These are phyloP conservation scores for Hyppa rectilinea DNA, from an alignment of 2,888 invertebrate species.

Conservation along the genomic window DNA sequence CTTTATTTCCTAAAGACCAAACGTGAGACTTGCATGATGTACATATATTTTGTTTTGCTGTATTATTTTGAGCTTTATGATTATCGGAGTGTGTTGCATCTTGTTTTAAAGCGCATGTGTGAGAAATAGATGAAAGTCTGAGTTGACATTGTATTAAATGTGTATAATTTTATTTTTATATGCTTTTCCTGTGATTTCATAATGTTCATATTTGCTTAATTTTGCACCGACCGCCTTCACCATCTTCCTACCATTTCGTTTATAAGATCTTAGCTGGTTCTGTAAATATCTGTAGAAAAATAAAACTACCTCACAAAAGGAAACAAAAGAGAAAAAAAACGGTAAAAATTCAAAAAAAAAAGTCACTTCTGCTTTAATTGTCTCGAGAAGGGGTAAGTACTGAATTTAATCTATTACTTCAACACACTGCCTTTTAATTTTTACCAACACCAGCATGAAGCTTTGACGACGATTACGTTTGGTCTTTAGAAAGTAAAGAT, in stretches of 20 bases:
- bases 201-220: slow-evolving; percentile 88
- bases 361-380: slow-evolving; percentile 24
- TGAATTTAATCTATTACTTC: slow-evolving; percentile 52
- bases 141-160: slow-evolving; percentile 64
- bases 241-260: slow-evolving; percentile 72
- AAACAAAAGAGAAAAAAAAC: slow-evolving; percentile 33
- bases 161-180: slow-evolving; percentile 75
- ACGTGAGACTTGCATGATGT: slow-evolving; percentile 89
- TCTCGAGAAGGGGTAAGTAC: slow-evolving; percentile 66
- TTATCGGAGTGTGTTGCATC: slow-evolving; percentile 80
- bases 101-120: slow-evolving; percentile 88
- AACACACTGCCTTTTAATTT: slow-evolving; percentile 67
- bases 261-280: slow-evolving; percentile 51
- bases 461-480: slow-evolving; percentile 76
- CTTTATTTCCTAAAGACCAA: slow-evolving; percentile 90
- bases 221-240: slow-evolving; percentile 82
- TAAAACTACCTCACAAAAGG: slow-evolving; percentile 15
- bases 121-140: slow-evolving; percentile 84
- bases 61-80: slow-evolving; percentile 80
- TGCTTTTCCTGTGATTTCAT: slow-evolving; percentile 90
- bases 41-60: slow-evolving; percentile 81
- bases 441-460: slow-evolving; percentile 72
- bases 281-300: slow-evolving; percentile 46
- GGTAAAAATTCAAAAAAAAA: slow-evolving; percentile 34
- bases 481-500: slow-evolving; percentile 78